phyloP scores from a whole-genome alignment of 2,888 invertebrate species.

The Sarcophaga carnaria region DNA sequence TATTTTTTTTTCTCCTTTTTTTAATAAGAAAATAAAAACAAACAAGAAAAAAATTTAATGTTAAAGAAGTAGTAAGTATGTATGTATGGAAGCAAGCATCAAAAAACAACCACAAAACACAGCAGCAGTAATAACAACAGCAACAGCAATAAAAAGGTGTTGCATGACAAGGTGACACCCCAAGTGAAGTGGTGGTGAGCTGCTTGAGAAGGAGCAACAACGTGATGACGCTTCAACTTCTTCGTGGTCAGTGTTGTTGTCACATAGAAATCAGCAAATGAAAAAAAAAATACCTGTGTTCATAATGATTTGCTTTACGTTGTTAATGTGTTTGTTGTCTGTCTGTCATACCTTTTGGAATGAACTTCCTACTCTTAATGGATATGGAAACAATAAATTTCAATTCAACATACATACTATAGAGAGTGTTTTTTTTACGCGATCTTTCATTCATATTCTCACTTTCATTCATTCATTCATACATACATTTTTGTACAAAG shows the following conservation, averaged over 20 bases:
- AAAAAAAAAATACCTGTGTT: too few species aligned
- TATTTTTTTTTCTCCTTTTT: not conserved
- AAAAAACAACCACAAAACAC: conserved; percentile 20
- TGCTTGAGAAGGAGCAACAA: not conserved
- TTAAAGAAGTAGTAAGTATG: conserved; percentile 18
- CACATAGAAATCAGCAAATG: not conserved
- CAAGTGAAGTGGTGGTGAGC: conserved; percentile 35
- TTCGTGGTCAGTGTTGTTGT: not conserved
- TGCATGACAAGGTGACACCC: conserved; percentile 68
- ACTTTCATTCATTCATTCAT: not conserved
- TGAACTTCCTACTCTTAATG: too few species aligned
- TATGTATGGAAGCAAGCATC: not conserved
- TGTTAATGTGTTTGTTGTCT: not conserved
- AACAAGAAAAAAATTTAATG: not conserved
- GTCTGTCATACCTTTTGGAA: conserved; percentile 18
- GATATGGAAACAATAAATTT: not conserved
- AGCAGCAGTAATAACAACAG: not conserved
- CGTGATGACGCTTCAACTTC: not conserved
- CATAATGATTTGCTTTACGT: not conserved
- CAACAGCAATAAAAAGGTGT: conserved; percentile 60
- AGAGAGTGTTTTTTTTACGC: not conserved
- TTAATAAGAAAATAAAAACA: not conserved
- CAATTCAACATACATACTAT: not conserved
- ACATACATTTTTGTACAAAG: not conserved
- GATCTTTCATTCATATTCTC: not conserved